Evolutionary conservation across 1,140 invertebrate genomes (phyloP), one percentile per base, ranked within the genome.

Genomic region (Bombus affinis): DNA sequence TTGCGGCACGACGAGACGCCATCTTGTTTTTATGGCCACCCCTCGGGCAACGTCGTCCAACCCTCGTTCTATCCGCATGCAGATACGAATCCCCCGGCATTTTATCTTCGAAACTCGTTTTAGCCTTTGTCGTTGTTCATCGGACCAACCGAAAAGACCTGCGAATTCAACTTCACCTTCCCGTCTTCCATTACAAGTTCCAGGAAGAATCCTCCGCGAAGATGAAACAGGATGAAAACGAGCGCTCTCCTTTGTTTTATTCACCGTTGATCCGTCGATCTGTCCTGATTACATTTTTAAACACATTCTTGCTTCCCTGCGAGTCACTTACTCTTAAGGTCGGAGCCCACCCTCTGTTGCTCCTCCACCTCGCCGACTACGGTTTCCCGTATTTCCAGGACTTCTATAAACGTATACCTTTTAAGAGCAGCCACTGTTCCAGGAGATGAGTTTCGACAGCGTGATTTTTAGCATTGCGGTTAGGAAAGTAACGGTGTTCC

Each of bases 1-100:
- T 94, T 93, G 93, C 85, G 89, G 91, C 92, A 76, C 73, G 79
- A 86, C 83, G 75, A n/a, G 66, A 77, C 86, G 91, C 93, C 93
- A 95, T 94, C 90, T 94, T 94, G 92, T 92, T 95, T 94, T 94
- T 94, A 94, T 87, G 87, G 92, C 87, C 85, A 89, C 91, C 92
- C 89, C 90, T 77, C 65, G 28, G 37, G 35, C n/a, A 47, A 15
- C 42, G 53, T 15, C 92, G 75, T 90, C 83, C 86, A 74, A 65
- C 59, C 78, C 85, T 81, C 75, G 35, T 87, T 75, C 81, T 73
- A 83, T 90, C 86, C 39, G 25, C 81, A 72, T 76, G 72, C 81
- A 80, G 53, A 85, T 79, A 65, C 83, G 57, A 80, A 85, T 80
- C 68, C 83, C 83, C 28, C 6, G 57, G 68, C 83, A 59, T 79